Evolutionary conservation across 2,797 vertebrate genomes (phyloP), one percentile per base, ranked within the genome.

Genomic region (Rhinatrema bivittatum): DNA sequence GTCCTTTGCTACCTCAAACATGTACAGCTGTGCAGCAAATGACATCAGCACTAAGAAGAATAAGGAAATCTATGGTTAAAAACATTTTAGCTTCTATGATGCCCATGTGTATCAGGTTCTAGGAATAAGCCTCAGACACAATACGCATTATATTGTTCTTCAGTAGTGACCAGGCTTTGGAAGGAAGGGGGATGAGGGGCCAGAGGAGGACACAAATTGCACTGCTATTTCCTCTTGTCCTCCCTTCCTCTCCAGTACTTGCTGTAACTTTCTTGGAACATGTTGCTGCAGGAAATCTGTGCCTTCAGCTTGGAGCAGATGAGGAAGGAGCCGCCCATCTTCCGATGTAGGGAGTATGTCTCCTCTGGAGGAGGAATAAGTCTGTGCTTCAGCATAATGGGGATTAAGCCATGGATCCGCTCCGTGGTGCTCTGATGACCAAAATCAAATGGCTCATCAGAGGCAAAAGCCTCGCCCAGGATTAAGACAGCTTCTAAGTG

Each of bases 321-420:
- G 29, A 99, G 94, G 70, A 99, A 99, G 2, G 95, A 97, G 42
- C 95, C 95, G 0, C 93, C 94, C 94, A 99, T 98, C 78, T 99
- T 99, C 18, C 95, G 81, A 68, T 99, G 95, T 29, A 99, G 86
- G 0, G 95, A 98, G 60, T 99, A 99, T 9, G 94, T 97, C 71
- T 99, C 94, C 68, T 96, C 91, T 0, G 96, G 96, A 0, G 96
- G 95, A 3, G 96, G 94, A 10, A 93, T 46, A 3, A 99, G 90
- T 3, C 95, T 82, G 37, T 98, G 93, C 57, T 82, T 94, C 56
- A 99, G 79, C 95, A 99, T 97, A 56, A 98, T 53, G 0, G 95
- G 95, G 42, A 99, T 97, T 53, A 98, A 85, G 65, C 80, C 87
- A 50, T 99, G 96, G 76, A 99, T 95, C 57, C 95, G 85, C 68